Percentiles rank a stretch among this genome's conserved stretches.
phyloP scores from a whole-genome alignment of 1,140 invertebrate species.

The Coelopa frigida region DNA sequence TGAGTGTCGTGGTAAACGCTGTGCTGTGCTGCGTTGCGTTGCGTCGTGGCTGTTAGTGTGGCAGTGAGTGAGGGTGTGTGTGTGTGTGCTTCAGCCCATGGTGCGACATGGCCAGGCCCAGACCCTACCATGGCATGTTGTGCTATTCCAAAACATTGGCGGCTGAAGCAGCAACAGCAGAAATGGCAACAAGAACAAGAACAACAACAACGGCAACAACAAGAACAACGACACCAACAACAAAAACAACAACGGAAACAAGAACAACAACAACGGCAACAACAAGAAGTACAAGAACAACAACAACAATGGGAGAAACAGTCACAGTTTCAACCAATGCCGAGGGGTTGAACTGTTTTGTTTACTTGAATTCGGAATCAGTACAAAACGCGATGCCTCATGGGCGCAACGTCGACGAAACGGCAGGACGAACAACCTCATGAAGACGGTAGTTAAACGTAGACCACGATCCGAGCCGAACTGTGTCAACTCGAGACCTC shows the following conservation, averaged over 20 bases:
- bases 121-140: too few relatives aligned
- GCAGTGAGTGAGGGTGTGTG: too few relatives aligned
- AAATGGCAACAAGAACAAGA: not conserved
- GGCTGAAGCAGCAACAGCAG: not conserved
- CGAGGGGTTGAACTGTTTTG: constrained; percentile 42
- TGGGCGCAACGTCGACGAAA: constrained; percentile 16
- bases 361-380: constrained; percentile 34
- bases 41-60: too few relatives aligned
- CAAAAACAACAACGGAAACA: not conserved
- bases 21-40: too few relatives aligned
- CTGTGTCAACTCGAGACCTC: too few relatives aligned
- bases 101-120: too few relatives aligned
- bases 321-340: constrained; percentile 17
- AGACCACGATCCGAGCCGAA: too few relatives aligned
- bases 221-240: not conserved
- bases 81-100: too few relatives aligned
- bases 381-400: constrained; percentile 31
- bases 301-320: constrained; percentile 6
- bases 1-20: too few relatives aligned
- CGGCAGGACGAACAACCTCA: too few relatives aligned
- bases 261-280: not conserved
- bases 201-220: constrained; percentile 1
- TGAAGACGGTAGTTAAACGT: too few relatives aligned
- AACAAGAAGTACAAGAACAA: not conserved
- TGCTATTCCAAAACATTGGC: not conserved